Evolutionary conservation across 2,113 vertebrate species (phyloP).

Genomic region (Sylvia atricapilla): DNA sequence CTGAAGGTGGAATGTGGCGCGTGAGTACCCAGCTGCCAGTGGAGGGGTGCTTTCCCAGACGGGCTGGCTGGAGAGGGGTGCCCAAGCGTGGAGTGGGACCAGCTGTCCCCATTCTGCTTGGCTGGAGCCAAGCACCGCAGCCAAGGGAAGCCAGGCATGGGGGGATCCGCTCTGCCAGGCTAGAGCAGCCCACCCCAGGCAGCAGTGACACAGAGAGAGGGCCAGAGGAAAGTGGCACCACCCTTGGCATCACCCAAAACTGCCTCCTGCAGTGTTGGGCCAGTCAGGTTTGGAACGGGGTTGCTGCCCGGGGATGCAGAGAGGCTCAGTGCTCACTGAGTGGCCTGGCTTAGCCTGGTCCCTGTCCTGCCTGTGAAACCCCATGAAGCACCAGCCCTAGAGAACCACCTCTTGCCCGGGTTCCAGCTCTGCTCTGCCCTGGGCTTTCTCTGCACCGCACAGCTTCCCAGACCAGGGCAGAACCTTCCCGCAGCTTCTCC

Average conservation of each 20-base stretch:
- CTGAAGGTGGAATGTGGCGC: conserved; percentile 92
- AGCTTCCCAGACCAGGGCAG: not conserved
- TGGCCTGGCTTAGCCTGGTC: not conserved
- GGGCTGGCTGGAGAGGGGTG: not conserved
- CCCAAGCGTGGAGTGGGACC: accelerated
- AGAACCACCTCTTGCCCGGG: not conserved
- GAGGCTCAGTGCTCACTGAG: not conserved
- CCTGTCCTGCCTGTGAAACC: not conserved
- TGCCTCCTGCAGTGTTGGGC: not conserved
- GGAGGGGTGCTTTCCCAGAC: not conserved
- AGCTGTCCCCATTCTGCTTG: not conserved
- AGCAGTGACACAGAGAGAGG: not conserved
- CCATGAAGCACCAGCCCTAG: not conserved
- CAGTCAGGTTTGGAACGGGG: not conserved
- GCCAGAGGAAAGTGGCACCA: accelerated
- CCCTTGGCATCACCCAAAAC: not conserved
- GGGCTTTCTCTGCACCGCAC: not conserved
- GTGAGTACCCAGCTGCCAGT: conserved; percentile 75
- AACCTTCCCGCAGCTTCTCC: not conserved
- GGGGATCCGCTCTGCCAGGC: not conserved
- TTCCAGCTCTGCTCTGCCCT: not conserved
- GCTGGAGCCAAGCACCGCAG: not conserved
- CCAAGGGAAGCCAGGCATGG: not conserved
- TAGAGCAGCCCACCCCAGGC: not conserved
- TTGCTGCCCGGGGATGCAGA: not conserved